phyloP scores from a whole-genome alignment of 2,797 vertebrate genomes.

The Balearica regulorum region DNA sequence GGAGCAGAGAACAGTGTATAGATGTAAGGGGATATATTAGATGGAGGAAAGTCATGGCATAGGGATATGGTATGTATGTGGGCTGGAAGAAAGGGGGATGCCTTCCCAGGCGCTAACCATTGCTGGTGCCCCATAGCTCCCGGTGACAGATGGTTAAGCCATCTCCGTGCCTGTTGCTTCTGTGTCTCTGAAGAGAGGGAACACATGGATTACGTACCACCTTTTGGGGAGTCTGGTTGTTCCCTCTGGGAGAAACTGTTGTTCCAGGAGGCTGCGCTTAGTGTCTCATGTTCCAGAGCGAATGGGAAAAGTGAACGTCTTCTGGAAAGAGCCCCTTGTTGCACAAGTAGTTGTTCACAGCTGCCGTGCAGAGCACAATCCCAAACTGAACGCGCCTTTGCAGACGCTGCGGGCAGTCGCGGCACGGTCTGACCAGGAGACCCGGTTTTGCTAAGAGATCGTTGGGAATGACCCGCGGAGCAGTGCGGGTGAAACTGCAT shows the following conservation, averaged over 20 bases:
- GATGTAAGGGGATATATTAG: fast-evolving
- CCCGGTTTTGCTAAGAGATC: not conserved
- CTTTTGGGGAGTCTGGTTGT: not conserved
- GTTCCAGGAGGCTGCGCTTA: not conserved
- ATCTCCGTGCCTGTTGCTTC: fast-evolving
- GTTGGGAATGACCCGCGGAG: not conserved
- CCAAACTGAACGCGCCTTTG: not conserved
- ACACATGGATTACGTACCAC: fast-evolving
- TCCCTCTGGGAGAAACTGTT: not conserved
- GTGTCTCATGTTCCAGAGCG: not conserved
- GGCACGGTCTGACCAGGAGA: not conserved
- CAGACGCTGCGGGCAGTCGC: fast-evolving
- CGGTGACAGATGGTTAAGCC: fast-evolving
- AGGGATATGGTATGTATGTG: not conserved
- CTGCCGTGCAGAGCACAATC: not conserved
- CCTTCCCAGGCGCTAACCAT: fast-evolving
- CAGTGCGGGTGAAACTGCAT: fast-evolving
- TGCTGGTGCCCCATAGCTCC: not conserved
- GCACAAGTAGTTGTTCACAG: fast-evolving
- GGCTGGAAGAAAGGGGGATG: not conserved
- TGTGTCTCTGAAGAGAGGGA: not conserved
- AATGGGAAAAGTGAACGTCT: fast-evolving
- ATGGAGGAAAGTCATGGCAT: fast-evolving
- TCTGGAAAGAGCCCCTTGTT: not conserved
- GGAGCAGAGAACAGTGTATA: fast-evolving